Evolutionary conservation across 2,888 invertebrate genomes (phyloP).

Genomic region (Eurois occulta): DNA sequence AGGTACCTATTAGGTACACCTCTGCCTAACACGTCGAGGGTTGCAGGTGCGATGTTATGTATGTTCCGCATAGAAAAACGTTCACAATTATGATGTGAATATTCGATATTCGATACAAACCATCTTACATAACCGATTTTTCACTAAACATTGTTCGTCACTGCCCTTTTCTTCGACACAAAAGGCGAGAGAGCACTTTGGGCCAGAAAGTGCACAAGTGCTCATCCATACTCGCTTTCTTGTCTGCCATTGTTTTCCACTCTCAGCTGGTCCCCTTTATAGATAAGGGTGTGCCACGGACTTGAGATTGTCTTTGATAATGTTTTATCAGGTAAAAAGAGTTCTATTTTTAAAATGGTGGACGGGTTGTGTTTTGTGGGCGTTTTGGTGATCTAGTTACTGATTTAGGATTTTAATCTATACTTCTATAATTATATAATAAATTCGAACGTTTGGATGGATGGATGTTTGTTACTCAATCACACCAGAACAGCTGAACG

Average conservation of each 20-base stretch:
- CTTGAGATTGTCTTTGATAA: constrained; percentile 63
- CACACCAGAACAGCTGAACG: no score
- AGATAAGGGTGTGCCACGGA: constrained; percentile 61
- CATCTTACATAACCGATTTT: constrained; percentile 42
- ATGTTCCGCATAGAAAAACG: no score
- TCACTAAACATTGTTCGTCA: constrained; percentile 42
- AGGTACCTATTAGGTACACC: no score
- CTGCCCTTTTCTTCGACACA: constrained; percentile 44
- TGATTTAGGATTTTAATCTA: not conserved
- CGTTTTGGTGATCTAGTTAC: not conserved
- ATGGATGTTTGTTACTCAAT: no score
- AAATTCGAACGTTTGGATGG: no score
- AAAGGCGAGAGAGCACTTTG: constrained; percentile 58
- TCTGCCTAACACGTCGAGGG: no score
- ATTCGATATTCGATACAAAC: not conserved
- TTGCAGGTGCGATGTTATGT: no score
- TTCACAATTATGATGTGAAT: not conserved
- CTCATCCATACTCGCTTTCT: constrained; percentile 58
- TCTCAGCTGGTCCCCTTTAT: constrained; percentile 61
- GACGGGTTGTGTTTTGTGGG: constrained; percentile 17
- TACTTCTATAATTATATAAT: no score
- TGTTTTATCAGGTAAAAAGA: constrained; percentile 55
- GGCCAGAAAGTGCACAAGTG: constrained; percentile 69
- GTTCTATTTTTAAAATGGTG: constrained; percentile 43
- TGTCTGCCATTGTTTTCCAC: constrained; percentile 67